Evolutionary conservation across 2,888 invertebrate genomes (phyloP), one percentile per base, ranked within the genome.

Genomic region (Phengaris alcon): DNA sequence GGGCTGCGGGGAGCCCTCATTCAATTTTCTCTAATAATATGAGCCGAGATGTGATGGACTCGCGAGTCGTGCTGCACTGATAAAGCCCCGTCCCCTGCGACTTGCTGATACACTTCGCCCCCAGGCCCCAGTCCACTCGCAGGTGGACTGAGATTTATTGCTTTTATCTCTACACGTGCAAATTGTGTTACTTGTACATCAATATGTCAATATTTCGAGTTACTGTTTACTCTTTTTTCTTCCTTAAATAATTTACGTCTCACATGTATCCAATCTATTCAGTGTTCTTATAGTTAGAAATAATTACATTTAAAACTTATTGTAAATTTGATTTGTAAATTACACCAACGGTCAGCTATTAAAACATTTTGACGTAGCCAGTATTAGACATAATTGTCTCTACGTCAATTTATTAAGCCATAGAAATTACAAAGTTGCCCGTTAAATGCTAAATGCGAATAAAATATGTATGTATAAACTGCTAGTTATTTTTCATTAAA

Each of bases 21-120:
- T 81, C 81, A 78, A 80, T 80, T 80, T 79, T 76, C 79, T 79
- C 77, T 79, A 80, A 80, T 79, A 81, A 80, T 78, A 77, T 77
- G 79, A 80, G 78, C 76, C 75, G 78, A 77, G 76, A 74, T 77
- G 79, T 76, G 81, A 78, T 77, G 78, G 80, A 78, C 75, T 75
- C 75, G 76, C 69, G 72, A 78, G 74, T 75, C 75, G 76, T 73
- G 72, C 76, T 74, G 55, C 48, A 35, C 77, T 48, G 77, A 79
- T 79, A 78, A 68, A 57, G 76, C 22, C 74, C 74, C 77, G 54
- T 74, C 79, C 79, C 76, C 73, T 48, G 75, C 69, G 69, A 75
- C 68, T 57, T 10, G 68, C 51, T 51, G 57, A 35, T 74, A 13
- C 55, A 57, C 64, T 35, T 52, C 52, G 44, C 73, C 68, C 51